Conservation (phyloP, 2,113 vertebrate species). For the Orcinus orca region DNA sequence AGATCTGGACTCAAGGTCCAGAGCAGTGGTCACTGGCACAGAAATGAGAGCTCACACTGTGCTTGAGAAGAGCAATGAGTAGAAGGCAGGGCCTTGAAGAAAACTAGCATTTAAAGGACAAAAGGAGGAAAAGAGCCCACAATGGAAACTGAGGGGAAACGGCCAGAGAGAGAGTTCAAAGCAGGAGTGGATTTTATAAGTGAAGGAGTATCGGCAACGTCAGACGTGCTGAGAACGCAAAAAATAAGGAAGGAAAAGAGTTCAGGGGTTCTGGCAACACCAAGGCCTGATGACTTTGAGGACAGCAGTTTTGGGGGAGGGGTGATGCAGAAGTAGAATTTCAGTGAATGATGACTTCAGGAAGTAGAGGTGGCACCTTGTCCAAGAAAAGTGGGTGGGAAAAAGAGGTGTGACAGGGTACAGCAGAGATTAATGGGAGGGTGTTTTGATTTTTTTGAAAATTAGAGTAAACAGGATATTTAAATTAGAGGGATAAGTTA, state of each 20-base stretch:
- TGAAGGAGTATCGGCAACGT: not conserved
- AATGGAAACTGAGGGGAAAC: not conserved
- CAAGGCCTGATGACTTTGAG: not conserved
- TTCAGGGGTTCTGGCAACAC: not conserved
- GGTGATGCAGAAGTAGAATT: not conserved
- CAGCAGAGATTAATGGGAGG: not conserved
- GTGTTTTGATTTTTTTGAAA: not conserved
- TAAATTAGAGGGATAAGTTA: not conserved
- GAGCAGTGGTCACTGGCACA: not conserved
- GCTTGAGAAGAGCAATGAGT: not conserved
- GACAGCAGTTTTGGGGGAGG: not conserved
- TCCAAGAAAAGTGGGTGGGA: not conserved
- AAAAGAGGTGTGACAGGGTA: not conserved
- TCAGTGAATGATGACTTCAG: not conserved
- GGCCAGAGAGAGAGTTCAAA: not conserved
- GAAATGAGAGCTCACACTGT: not conserved
- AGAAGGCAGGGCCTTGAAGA: not conserved
- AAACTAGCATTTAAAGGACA: not conserved
- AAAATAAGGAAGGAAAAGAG: not conserved
- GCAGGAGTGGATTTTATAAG: not conserved
- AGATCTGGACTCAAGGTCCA: not conserved
- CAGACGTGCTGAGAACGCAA: not conserved
- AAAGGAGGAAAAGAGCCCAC: not conserved
- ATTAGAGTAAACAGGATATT: not conserved
- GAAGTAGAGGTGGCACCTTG: not conserved